phyloP scores from a whole-genome alignment of 2,113 vertebrate species.

The Lepus europaeus region DNA sequence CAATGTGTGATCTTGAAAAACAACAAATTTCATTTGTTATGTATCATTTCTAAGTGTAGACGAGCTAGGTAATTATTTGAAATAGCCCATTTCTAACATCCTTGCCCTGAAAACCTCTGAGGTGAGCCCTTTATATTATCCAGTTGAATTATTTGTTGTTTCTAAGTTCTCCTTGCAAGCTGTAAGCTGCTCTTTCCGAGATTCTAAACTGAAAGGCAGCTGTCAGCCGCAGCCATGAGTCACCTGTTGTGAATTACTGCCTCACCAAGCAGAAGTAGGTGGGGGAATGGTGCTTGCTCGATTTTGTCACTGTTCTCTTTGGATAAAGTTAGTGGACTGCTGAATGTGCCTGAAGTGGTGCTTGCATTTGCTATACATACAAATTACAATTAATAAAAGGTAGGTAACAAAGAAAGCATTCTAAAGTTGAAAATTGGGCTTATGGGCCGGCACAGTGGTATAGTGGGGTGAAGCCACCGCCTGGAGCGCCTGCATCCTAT shows the following conservation, averaged over 20 bases:
- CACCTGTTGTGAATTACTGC: neutral
- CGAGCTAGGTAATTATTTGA: conserved; percentile 7
- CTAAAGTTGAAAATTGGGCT: neutral
- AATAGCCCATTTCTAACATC: neutral
- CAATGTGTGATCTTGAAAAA: conserved; percentile 32
- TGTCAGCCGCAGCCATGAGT: neutral
- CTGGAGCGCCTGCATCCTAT: too few relatives aligned
- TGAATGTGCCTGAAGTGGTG: neutral
- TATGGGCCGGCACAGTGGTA: too few relatives aligned
- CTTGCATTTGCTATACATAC: neutral
- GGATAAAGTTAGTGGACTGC: neutral
- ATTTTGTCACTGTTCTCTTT: neutral
- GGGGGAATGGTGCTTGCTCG: neutral
- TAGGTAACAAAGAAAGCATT: conserved; percentile 21
- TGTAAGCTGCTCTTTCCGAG: neutral
- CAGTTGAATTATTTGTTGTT: conserved; percentile 7
- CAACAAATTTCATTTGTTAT: neutral
- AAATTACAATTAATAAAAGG: conserved; percentile 36
- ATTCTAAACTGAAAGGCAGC: neutral
- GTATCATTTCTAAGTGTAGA: neutral
- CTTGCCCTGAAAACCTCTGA: conserved; percentile 43
- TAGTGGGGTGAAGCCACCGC: too few relatives aligned
- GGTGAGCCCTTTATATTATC: neutral
- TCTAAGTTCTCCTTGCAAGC: neutral
- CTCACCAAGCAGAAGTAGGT: neutral